Percentiles rank a stretch among this genome's conserved stretches.
Conservation (phyloP, 1,140 invertebrate species). For the Drosophila pachea region DNA sequence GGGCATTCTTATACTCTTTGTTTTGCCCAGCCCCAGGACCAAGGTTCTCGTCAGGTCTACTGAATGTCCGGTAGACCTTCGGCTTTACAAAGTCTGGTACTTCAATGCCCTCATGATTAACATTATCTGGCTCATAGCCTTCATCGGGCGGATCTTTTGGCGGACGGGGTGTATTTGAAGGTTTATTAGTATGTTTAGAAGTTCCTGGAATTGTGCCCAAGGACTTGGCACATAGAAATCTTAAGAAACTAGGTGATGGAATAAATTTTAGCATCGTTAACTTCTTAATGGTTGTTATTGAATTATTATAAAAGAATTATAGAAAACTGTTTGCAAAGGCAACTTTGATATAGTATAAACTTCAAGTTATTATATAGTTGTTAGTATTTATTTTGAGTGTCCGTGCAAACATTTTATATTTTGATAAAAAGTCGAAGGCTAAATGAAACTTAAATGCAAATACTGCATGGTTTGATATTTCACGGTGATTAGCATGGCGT, state of each 20-base stretch:
- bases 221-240: neutral
- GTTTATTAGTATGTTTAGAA: slow-evolving; percentile 20
- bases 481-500: too few species aligned
- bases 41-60: slow-evolving; percentile 42
- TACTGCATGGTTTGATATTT: too few species aligned
- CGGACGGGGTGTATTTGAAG: slow-evolving; percentile 57
- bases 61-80: slow-evolving; percentile 52
- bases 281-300: too few species aligned
- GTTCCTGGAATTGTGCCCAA: neutral
- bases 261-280: neutral
- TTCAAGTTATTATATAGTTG: too few species aligned
- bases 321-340: neutral
- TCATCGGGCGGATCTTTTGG: slow-evolving; percentile 67
- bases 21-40: slow-evolving; percentile 59
- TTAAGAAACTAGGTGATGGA: neutral
- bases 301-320: neutral
- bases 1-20: slow-evolving; percentile 56
- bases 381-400: too few species aligned
- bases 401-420: too few species aligned
- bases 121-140: slow-evolving; percentile 38
- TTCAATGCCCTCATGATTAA: slow-evolving; percentile 48
- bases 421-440: too few species aligned
- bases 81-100: slow-evolving; percentile 38
- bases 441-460: too few species aligned
- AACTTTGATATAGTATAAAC: neutral